Evolutionary conservation across 2,113 vertebrate genomes (phyloP).

Genomic region (Edolisoma coerulescens): DNA sequence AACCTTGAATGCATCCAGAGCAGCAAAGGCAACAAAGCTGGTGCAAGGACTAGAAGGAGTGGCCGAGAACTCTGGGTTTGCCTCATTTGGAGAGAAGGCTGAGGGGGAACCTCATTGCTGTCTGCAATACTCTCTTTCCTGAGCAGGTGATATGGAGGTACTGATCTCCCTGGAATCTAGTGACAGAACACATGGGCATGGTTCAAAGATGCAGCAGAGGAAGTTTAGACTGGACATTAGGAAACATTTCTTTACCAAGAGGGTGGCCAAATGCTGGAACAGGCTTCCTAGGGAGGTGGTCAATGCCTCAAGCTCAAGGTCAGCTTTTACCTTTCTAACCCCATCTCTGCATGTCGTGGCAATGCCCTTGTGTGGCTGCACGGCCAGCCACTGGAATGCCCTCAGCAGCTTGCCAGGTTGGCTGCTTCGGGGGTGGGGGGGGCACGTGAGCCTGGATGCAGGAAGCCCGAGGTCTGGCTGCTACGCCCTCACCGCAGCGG

Average conservation of each 20-base stretch:
- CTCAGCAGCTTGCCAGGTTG: too few relatives aligned
- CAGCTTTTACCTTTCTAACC: neutral
- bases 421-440: too few relatives aligned
- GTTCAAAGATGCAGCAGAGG: neutral
- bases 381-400: too few relatives aligned
- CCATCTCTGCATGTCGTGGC: neutral
- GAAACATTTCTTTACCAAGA: neutral
- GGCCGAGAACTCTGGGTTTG: neutral
- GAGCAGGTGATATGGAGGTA: neutral
- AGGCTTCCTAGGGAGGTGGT: neutral
- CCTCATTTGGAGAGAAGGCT: neutral
- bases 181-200: neutral
- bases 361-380: too few relatives aligned
- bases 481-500: too few relatives aligned
- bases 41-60: neutral
- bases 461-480: too few relatives aligned
- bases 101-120: neutral
- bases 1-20: neutral
- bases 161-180: neutral
- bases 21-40: neutral
- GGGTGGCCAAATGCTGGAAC: neutral
- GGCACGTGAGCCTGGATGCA: too few relatives aligned
- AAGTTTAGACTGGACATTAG: neutral
- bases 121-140: neutral
- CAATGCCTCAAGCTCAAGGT: neutral